These are phyloP conservation scores for Sinocyclocheilus grahami DNA, from an alignment of 2,113 vertebrate species.

Conservation along the genomic window DNA sequence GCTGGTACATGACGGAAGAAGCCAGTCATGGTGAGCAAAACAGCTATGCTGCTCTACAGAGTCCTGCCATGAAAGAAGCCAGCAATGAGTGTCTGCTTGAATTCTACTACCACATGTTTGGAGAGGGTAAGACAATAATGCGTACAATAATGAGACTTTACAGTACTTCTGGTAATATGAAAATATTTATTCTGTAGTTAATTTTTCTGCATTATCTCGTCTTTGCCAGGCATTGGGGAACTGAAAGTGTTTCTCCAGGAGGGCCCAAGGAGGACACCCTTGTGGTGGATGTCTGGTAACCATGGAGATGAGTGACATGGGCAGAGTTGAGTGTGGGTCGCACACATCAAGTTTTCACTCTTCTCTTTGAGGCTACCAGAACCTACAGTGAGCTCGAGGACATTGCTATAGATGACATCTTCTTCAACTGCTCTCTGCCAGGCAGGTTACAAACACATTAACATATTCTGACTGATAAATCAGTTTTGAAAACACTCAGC, in stretches of 20 bases:
- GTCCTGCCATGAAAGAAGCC: conserved; percentile 68
- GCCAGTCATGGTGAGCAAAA: conserved; percentile 51
- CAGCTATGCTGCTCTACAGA: conserved; percentile 69
- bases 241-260: conserved; percentile 66
- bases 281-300: conserved; percentile 70
- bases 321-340: conserved; percentile 65
- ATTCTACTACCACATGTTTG: conserved; percentile 72
- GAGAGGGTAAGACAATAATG: conserved; percentile 62
- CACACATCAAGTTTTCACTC: conserved; percentile 65
- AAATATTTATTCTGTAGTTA: background rate
- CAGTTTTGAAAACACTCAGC: background rate
- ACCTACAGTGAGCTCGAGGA: conserved; percentile 64
- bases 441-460: conserved; percentile 56
- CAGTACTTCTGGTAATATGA: background rate
- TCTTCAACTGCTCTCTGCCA: conserved; percentile 70
- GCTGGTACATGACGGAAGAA: conserved; percentile 74
- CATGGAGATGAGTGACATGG: conserved; percentile 63
- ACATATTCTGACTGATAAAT: background rate
- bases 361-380: conserved; percentile 71
- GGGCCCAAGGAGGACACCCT: conserved; percentile 58
- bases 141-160: background rate
- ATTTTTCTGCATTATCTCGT: conserved; percentile 4
- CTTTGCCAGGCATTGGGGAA: conserved; percentile 59
- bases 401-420: conserved; percentile 74
- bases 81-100: conserved; percentile 67